Evolutionary conservation across 2,113 vertebrate genomes (phyloP), one percentile per base, ranked within the genome.

Genomic region (Labeo catla): DNA sequence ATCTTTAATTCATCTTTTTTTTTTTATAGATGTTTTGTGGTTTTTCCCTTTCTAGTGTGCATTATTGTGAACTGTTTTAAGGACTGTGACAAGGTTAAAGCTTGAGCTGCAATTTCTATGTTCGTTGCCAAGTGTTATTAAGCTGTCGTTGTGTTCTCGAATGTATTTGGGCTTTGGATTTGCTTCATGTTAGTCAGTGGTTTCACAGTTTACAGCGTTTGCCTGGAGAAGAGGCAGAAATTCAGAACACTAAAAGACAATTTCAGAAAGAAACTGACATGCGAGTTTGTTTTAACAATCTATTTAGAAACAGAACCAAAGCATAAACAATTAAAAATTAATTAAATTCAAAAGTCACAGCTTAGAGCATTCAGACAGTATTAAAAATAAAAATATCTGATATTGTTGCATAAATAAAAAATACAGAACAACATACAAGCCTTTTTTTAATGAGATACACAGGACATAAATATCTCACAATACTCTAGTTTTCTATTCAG

Each of bases 261-360:
- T 36, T 61, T 68, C 9, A 5, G 49, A 50, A 50, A 12, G 15
- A 50, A 15, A 36, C 43, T 1, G 76, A 78, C 74, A 47, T 43
- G 47, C 49, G 66, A n/a, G 8, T 79, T 57, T 74, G 39, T 39
- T 39, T 39, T 39, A 39, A 39, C 59, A 50, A 57, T 54, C 68
- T 84, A 59, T 78, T 85, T n/a, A 39, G 81, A 85, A n/a, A 39
- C 16, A 68, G 10, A 86, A 77, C 34, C 52, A 89, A 89, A 89
- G 52, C 10, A 61, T 36, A 68, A 84, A 70, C 78, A 72, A 76
- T 79, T 65, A 45, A n/a, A 59, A 50, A 16, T 15, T 36, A 81
- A 54, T 5, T 13, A 2, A 50, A 70, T 65, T 49, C 6, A 68
- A 39, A 39, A 66, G 23, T 86, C 50, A 86, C 78, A 82, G 79